Conservation (phyloP, 1,140 invertebrate genomes). For the Eubasilissa regina region DNA sequence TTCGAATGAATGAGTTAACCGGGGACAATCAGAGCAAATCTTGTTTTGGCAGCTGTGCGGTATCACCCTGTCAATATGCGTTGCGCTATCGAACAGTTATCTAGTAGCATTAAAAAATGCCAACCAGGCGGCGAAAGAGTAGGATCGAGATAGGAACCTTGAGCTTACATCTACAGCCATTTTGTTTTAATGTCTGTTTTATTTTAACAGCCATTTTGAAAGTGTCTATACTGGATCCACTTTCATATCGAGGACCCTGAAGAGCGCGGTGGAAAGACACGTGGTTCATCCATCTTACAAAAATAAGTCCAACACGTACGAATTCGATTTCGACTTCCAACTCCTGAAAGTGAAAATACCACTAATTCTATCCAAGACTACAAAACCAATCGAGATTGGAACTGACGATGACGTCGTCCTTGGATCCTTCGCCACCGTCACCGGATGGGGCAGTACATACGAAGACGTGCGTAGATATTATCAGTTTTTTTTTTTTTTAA, state of each 20-base stretch:
- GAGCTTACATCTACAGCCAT: too few relatives aligned
- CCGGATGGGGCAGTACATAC: slow-evolving; percentile 40
- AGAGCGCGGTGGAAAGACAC: slow-evolving; percentile 20
- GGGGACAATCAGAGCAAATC: too few relatives aligned
- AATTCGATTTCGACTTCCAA: slow-evolving; percentile 51
- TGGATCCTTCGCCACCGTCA: slow-evolving; percentile 30
- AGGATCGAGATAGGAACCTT: too few relatives aligned
- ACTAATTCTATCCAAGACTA: slow-evolving; percentile 21
- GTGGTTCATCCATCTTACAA: slow-evolving; percentile 44
- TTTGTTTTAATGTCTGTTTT: too few relatives aligned
- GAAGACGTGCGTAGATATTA: slow-evolving; percentile 42
- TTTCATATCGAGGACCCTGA: not conserved
- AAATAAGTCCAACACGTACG: not conserved
- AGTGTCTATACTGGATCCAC: not conserved
- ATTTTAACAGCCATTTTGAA: not conserved
- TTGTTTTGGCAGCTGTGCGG: too few relatives aligned
- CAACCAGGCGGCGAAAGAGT: too few relatives aligned
- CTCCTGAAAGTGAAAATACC: slow-evolving; percentile 40
- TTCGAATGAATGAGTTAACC: too few relatives aligned
- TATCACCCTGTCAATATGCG: too few relatives aligned
- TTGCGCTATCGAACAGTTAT: too few relatives aligned
- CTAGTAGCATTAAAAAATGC: too few relatives aligned
- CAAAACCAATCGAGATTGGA: slow-evolving; percentile 40
- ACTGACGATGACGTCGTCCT: slow-evolving; percentile 14
- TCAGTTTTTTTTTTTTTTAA: not conserved